These are phyloP conservation scores for Cyphomyrmex costatus DNA, from an alignment of 1,140 invertebrate species.

Conservation along the genomic window DNA sequence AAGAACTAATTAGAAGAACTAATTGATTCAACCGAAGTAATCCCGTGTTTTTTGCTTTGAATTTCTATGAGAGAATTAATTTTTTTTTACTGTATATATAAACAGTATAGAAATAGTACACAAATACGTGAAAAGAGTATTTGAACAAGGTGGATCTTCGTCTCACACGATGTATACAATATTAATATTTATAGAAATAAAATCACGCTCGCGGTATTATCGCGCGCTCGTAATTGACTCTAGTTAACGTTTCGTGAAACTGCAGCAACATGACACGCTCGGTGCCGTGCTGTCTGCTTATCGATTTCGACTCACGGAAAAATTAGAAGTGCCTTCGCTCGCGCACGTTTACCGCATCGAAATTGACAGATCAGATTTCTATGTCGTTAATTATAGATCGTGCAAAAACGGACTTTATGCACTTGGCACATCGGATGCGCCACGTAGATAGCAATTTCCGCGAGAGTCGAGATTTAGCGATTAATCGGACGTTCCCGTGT, in stretches of 20 bases:
- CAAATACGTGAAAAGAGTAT: too few relatives aligned
- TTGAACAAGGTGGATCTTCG: too few relatives aligned
- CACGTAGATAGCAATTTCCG: conserved; percentile 31
- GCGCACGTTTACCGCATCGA: not conserved
- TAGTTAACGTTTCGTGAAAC: not conserved
- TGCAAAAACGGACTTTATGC: not conserved
- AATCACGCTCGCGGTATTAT: not conserved
- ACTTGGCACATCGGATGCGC: too few relatives aligned
- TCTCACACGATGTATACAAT: not conserved
- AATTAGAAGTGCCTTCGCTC: not conserved
- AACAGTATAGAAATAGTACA: too few relatives aligned
- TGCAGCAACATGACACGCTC: not conserved
- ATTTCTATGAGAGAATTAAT: not conserved
- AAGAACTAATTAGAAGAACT: not conserved
- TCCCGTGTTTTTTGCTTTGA: not conserved
- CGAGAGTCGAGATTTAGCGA: conserved; percentile 10
- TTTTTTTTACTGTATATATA: too few relatives aligned
- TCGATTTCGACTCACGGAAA: not conserved
- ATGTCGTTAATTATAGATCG: conserved; percentile 8
- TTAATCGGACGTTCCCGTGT: conserved; percentile 10
- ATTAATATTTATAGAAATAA: not conserved
- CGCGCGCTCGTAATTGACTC: not conserved
- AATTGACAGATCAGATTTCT: conserved; percentile 5
- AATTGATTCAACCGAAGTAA: not conserved
- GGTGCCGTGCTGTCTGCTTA: not conserved